Percentiles rank a stretch among this genome's conserved stretches.
Evolutionary conservation across 1,140 invertebrate species (phyloP).

Genomic region (Colletes gigas): DNA sequence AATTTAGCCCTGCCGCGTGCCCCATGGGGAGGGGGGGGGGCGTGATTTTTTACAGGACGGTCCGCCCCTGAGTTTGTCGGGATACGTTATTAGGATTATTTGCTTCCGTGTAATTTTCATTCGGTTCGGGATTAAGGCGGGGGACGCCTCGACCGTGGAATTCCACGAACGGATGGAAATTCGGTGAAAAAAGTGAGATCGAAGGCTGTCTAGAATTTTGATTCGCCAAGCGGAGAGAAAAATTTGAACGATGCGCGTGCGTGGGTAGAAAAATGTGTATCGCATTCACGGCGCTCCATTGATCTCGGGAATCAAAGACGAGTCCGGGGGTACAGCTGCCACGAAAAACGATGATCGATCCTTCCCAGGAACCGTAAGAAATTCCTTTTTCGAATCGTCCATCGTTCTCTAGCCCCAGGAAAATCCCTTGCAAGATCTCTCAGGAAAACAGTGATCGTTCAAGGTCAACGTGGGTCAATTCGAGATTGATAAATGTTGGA

Average conservation of each 20-base stretch:
- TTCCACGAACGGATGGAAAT: neutral
- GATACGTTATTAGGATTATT: conserved; percentile 39
- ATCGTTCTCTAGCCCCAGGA: neutral
- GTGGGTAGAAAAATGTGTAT: conserved; percentile 67
- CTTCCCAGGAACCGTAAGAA: conserved; percentile 6
- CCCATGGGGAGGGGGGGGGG: no score
- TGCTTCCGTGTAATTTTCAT: conserved; percentile 44
- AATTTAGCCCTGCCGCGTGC: conserved; percentile 38
- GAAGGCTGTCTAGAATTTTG: no score
- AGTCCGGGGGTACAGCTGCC: conserved; percentile 65
- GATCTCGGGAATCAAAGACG: conserved; percentile 54
- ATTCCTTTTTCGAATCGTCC: neutral
- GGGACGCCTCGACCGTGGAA: neutral
- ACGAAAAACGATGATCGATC: conserved; percentile 63
- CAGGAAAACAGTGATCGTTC: no score
- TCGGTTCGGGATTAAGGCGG: neutral
- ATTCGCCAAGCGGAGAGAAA: neutral
- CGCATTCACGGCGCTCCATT: conserved; percentile 61
- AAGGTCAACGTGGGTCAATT: no score
- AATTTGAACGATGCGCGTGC: conserved; percentile 59
- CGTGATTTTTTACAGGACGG: conserved; percentile 16
- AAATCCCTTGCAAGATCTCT: no score
- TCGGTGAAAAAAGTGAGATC: no score
- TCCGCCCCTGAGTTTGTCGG: neutral
- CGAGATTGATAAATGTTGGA: no score